Base-by-base conservation (phyloP, 2,888 invertebrate genomes). In the Thereva unica region DNA sequence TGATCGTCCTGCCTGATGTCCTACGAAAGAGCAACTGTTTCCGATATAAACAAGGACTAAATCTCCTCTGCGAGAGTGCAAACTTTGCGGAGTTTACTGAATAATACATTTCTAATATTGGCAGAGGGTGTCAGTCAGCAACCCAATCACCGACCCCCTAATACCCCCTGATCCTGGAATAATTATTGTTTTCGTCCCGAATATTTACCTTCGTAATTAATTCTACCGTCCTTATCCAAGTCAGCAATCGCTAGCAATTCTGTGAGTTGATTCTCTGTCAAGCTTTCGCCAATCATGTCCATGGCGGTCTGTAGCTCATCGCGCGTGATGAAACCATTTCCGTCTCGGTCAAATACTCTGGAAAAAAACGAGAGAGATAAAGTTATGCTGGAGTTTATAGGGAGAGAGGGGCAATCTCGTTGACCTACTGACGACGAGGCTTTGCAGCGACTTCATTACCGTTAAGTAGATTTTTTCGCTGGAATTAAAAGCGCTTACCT, bases 261-360 rank as follows among this genome's bases (percentile, higher is more conserved):
- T 74, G 87, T 88, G 68, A 91, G 83, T 78, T 91, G 90, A 71
- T 85, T 84, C 75, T 91, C 91, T 2, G 89, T 89, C 66, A 91
- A 86, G 2, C 86, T 85, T 80, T 92, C 91, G 35, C 90, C 91
- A 74, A 92, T 91, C 85, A 91, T 89, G 80, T 91, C 91, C 83
- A 92, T 87, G n/a, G 91, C 91, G 65, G 87, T 83, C 75, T 88
- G 86, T 54, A 91, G 82, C 79, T 91, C 91, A 77, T 91, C 91
- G 75, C 88, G 85, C 47, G 90, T 92, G 78, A 95, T 94, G 81
- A 90, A 95, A 41, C 95, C 95, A 79, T 95, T 93, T 75, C 90
- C 89, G 78, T 95, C 93, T 67, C 92, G 87, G 83, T 95, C 94
- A 78, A 95, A 94, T 64, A 92, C 93, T 78, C 91, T 87, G 37